Evolutionary conservation across 1,140 invertebrate genomes (phyloP).

Genomic region (Solenopsis fugax): DNA sequence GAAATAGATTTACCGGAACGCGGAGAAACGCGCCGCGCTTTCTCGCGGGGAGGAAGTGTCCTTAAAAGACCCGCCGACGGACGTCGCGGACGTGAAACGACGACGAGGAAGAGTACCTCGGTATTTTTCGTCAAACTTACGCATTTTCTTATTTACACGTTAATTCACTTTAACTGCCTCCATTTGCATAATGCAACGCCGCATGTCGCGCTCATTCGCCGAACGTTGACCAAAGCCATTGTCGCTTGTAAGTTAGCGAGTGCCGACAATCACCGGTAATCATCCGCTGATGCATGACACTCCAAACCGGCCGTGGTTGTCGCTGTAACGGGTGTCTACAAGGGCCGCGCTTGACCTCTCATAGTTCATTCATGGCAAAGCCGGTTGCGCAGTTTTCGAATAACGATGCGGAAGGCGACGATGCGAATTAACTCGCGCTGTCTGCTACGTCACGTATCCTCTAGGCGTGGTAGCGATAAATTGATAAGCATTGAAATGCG

Average conservation of each 20-base stretch:
- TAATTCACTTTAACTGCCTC: not conserved
- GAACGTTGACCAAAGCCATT: slow-evolving; percentile 31
- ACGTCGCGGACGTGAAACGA: not conserved
- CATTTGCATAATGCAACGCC: slow-evolving; percentile 26
- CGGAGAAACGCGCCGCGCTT: slow-evolving; percentile 57
- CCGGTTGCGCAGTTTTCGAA: slow-evolving; percentile 28
- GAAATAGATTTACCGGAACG: slow-evolving; percentile 74
- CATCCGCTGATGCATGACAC: slow-evolving; percentile 45
- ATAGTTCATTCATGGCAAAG: slow-evolving; percentile 30
- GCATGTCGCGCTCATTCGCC: not conserved
- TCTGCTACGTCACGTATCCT: not conserved
- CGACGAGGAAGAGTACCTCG: not conserved
- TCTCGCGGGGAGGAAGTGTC: not conserved
- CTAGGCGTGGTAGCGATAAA: too few relatives aligned
- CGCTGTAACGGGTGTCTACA: slow-evolving; percentile 34
- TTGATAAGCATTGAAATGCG: not conserved
- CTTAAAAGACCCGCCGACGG: not conserved
- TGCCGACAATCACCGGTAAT: slow-evolving; percentile 36
- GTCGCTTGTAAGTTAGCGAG: slow-evolving; percentile 46
- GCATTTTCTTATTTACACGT: not conserved
- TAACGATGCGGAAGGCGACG: slow-evolving; percentile 38
- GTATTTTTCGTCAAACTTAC: not conserved
- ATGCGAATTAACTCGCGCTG: slow-evolving; percentile 12
- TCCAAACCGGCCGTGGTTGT: slow-evolving; percentile 1
- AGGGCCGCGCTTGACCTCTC: not conserved